Percentiles rank a stretch among this genome's conserved stretches.
Evolutionary conservation across 2,888 invertebrate genomes (phyloP).

Genomic region (Helicoverpa assulta): DNA sequence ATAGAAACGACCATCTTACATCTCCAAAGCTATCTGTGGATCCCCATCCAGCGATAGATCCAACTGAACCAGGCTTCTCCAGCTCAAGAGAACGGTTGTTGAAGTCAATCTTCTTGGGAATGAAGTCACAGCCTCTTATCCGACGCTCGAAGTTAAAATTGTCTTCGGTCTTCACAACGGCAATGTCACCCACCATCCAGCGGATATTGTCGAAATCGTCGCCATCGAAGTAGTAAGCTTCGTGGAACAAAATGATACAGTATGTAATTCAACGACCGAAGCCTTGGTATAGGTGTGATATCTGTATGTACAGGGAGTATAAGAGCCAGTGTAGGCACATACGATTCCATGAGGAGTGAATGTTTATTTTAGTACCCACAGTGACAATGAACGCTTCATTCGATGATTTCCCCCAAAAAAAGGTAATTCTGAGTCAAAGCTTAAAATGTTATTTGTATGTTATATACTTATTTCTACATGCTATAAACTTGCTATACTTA

Average conservation of each 20-base stretch:
- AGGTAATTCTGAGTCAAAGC: too few relatives aligned
- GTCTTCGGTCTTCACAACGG: constrained; percentile 82
- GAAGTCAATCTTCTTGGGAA: constrained; percentile 74
- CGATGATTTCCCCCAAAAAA: too few relatives aligned
- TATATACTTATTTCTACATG: too few relatives aligned
- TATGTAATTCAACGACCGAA: too few relatives aligned
- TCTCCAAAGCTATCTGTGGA: constrained; percentile 69
- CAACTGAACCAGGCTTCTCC: constrained; percentile 71
- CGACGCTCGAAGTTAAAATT: constrained; percentile 79
- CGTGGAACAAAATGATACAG: neutral
- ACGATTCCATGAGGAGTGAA: too few relatives aligned
- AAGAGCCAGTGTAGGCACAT: too few relatives aligned
- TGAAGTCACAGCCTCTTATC: constrained; percentile 80
- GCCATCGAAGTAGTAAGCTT: constrained; percentile 82
- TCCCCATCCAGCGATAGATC: constrained; percentile 83
- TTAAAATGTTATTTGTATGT: too few relatives aligned
- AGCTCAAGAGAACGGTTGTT: constrained; percentile 73
- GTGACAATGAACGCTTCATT: too few relatives aligned
- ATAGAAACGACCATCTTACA: constrained; percentile 63
- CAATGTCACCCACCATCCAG: constrained; percentile 85
- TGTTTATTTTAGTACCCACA: too few relatives aligned
- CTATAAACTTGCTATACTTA: too few relatives aligned
- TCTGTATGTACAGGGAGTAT: too few relatives aligned
- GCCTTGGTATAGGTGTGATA: too few relatives aligned
- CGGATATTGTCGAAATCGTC: constrained; percentile 80